Base-by-base conservation (phyloP, 2,797 vertebrate genomes). In the Poecilia wingei region DNA sequence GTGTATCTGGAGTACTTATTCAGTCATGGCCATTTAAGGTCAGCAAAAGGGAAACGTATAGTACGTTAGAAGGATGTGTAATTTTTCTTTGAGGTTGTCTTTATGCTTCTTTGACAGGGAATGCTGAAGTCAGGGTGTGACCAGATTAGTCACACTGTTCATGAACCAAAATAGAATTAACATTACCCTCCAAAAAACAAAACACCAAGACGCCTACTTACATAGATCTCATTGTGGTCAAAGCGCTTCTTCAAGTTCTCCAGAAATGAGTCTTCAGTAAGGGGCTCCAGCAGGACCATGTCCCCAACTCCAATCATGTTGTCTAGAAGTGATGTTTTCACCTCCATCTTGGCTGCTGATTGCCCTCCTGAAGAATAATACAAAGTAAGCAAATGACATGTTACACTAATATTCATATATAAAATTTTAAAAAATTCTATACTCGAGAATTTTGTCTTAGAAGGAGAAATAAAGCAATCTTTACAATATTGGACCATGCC, bases 271-370 rank as follows among this genome's bases (percentile, higher is more conserved):
- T 99, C 97, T 91, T 99, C 98, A 0, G 92, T 91, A 41, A 99
- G 96, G 8, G 98, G 98, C 81, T 99, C 98, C 4, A 99, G 90
- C 81, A 99, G 98, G 87, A 99, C 98, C 98, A 99, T 99, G 91
- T 99, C 98, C 1, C 98, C 98, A 41, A 99, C 98, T 33, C 98
- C 98, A 33, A 99, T 99, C 98, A 99, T 99, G 88, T 99, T 97
- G 75, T 99, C 98, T 47, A 99, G 95, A 93, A 99, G 98, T 6
- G 98, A 99, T 0, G 97, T 99, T 91, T 99, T 99, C 93, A 97
- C 98, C 95, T 99, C 98, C 97, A 98, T 99, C 90, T 97, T 98
- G 94, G 96, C 95, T 96, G 97, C 95, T 80, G 91, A 80, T 94
- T 84, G 80, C 75, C 77, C 92, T 92, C 89, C 94, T 95, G 83